These are phyloP conservation scores for Pseudachorutes palmiensis DNA, from an alignment of 1,140 invertebrate genomes.

Conservation along the genomic window DNA sequence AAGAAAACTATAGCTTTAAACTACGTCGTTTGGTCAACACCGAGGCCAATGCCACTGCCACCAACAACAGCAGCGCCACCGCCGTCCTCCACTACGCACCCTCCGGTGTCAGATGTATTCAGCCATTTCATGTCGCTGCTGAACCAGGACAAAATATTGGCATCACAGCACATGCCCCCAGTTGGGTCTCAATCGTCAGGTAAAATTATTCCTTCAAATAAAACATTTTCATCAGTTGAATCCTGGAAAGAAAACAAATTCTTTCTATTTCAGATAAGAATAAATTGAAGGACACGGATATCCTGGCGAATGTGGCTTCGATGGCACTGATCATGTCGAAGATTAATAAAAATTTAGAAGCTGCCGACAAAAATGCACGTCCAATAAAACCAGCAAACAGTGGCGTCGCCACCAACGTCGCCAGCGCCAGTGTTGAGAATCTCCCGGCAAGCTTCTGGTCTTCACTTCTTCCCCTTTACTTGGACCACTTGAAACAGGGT, in stretches of 20 bases:
- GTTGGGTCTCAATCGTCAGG: no score
- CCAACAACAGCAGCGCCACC: no score
- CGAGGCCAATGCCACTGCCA: no score
- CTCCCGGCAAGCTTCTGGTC: neutral
- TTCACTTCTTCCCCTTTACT: neutral
- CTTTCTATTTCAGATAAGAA: conserved; percentile 4
- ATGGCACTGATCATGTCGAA: conserved; percentile 28
- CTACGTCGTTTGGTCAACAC: neutral
- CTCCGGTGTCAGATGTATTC: no score
- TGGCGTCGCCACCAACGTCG: neutral
- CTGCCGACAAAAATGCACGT: neutral
- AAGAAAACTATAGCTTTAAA: neutral
- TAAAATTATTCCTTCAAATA: no score
- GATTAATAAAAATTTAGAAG: conserved; percentile 10
- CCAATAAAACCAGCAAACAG: neutral
- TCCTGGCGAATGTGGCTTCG: conserved; percentile 28
- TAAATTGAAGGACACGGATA: conserved; percentile 13
- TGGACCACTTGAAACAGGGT: neutral
- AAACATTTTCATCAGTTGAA: no score
- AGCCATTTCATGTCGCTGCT: no score
- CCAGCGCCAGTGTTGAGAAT: neutral
- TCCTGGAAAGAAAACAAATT: no score
- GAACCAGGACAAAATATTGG: no score
- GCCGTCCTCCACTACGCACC: no score
- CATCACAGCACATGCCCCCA: no score